Evolutionary conservation across 2,113 vertebrate genomes (phyloP).

Genomic region (Numenius arquata): DNA sequence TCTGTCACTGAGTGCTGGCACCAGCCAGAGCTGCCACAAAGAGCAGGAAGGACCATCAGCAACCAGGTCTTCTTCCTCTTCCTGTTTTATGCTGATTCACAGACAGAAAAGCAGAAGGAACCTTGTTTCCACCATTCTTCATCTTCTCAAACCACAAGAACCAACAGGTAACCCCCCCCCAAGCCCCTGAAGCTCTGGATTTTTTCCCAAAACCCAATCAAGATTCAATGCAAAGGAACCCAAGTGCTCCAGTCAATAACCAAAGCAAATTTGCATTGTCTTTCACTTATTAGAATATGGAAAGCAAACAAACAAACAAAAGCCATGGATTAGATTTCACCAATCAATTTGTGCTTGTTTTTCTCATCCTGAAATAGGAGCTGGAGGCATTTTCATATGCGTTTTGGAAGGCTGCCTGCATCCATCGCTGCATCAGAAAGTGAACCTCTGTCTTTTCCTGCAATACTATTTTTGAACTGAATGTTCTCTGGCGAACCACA

Average conservation of each 20-base stretch:
- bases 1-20: fast-evolving
- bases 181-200: background rate
- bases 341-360: background rate
- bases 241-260: background rate
- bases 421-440: background rate
- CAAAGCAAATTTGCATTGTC: background rate
- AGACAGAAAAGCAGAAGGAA: background rate
- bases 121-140: background rate
- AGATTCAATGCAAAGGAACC: background rate
- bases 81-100: background rate
- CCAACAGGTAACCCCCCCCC: background rate
- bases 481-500: constrained; percentile 44
- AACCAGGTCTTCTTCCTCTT: background rate
- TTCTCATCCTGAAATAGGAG: background rate
- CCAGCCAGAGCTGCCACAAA: background rate
- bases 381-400: background rate
- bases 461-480: constrained; percentile 46
- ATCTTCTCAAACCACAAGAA: background rate
- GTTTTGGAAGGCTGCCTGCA: constrained; percentile 1
- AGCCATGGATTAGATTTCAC: background rate
- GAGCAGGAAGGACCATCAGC: background rate
- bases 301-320: constrained; percentile 39
- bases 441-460: constrained; percentile 9
- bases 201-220: background rate
- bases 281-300: background rate